Evolutionary conservation across 2,113 vertebrate species (phyloP), one percentile per base, ranked within the genome.

Genomic region (Onychostoma macrolepis): DNA sequence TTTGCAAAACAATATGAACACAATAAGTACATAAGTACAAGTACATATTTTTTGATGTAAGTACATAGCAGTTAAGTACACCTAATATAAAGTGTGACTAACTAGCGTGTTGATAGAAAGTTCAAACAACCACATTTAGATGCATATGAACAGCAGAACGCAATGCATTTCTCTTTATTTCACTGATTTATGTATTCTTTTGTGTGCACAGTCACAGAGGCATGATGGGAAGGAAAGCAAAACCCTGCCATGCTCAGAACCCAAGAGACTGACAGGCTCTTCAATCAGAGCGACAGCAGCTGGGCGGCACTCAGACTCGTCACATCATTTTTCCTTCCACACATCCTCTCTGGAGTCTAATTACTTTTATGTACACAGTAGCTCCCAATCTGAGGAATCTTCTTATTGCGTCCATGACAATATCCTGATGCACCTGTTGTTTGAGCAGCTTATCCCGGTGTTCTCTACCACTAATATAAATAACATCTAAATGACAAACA

Each of bases 231-330:
- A 74, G 83, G 69, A 41, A 56, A 56, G 33, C 83, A 58, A 56
- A 83, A 83, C 45, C 61, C 41, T 33, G 65, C 19, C 43, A 71
- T 83, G 43, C 41, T 69, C 48, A 58, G 28, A 72, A 72, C 82
- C 82, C 82, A 84, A 84, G 82, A 84, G 50, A 74, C 83, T 38
- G 83, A 58, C 83, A 84, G 67, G 13, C 69, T 84, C 33, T 84
- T 84, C 83, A 41, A 84, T 84, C 83, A 74, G 43, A 83, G 43
- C 30, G 67, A 84, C 82, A 84, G 82, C 65, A 69, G 17, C 61
- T 43, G 43, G 43, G 80, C 38, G 15, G 80, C 80, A 82, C n/a
- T 83, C 38, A 43, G n/a, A 83, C 41, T 50, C 26, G 41, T 71
- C 63, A 71, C 65, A 50, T 30, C 17, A 71, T 71, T 83, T 83